Percentiles rank a stretch among this genome's conserved stretches.
Conservation (phyloP, 1,140 invertebrate species). For the Gryon sp. region DNA sequence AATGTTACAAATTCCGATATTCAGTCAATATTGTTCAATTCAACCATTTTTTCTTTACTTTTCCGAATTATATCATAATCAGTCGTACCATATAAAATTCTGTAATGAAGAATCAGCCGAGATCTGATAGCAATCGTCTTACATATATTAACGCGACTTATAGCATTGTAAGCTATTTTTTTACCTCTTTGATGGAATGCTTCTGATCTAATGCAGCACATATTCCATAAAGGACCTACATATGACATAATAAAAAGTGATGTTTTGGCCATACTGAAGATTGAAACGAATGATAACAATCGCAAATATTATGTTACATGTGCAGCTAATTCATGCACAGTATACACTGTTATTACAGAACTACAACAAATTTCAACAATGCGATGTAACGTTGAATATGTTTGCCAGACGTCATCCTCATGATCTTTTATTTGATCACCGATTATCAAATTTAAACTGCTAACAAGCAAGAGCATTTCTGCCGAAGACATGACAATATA, state of each 20-base stretch:
- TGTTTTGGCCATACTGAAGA: conserved; percentile 10
- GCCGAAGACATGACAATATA: conserved; percentile 61
- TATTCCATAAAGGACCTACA: conserved; percentile 18
- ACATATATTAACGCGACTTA: conserved; percentile 19
- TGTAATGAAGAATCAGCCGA: conserved; percentile 10
- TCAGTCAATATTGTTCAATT: conserved; percentile 2
- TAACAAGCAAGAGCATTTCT: conserved; percentile 65
- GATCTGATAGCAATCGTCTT: conserved; percentile 9
- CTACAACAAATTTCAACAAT: conserved; percentile 2
- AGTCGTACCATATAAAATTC: not conserved
- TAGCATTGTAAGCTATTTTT: conserved; percentile 9
- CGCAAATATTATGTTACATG: conserved; percentile 18
- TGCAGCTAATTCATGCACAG: conserved; percentile 5
- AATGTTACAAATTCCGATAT: not conserved
- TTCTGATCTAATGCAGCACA: conserved; percentile 27
- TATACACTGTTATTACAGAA: conserved; percentile 5
- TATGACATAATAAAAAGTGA: conserved; percentile 3
- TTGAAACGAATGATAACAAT: not conserved
- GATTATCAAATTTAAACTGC: conserved; percentile 63
- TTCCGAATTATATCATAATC: not conserved
- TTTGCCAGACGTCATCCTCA: conserved; percentile 58
- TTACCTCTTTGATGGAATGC: conserved; percentile 23
- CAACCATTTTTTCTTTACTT: conserved; percentile 10
- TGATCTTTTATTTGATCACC: conserved; percentile 62
- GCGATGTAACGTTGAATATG: conserved; percentile 19